A percentile compares a stretch with the other conserved stretches of the same genome.
Conservation (phyloP, 2,888 invertebrate species). For the Andrena fulva region DNA sequence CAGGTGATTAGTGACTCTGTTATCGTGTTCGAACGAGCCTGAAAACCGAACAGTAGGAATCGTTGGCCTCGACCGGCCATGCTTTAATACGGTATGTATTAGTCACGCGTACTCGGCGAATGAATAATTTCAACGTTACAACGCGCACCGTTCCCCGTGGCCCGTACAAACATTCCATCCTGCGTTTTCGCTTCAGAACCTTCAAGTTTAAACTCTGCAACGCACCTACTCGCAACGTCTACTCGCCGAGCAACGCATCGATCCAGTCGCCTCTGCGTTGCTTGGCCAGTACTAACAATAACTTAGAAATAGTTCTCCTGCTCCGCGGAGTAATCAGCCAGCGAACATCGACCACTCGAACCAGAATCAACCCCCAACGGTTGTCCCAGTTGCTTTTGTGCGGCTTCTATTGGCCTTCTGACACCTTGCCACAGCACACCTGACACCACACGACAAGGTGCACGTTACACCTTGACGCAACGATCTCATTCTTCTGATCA, state of each 20-base stretch:
- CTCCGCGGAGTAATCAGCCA: conserved; percentile 30
- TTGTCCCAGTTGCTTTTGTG: conserved; percentile 66
- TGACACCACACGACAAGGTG: conserved; percentile 3
- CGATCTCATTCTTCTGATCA: conserved; percentile 1
- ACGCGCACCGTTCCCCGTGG: conserved; percentile 32
- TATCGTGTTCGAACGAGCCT: conserved; percentile 25
- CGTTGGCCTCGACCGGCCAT: conserved; percentile 51
- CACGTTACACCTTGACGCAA: conserved; percentile 1
- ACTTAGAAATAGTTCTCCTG: conserved; percentile 13
- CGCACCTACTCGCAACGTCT: not conserved
- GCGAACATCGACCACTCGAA: conserved; percentile 37
- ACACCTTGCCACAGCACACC: conserved; percentile 16
- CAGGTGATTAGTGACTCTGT: conserved; percentile 5
- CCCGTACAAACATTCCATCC: conserved; percentile 34
- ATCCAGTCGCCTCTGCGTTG: not conserved
- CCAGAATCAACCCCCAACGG: conserved; percentile 53
- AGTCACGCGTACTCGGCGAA: conserved; percentile 49
- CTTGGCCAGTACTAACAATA: not conserved
- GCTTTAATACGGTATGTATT: conserved; percentile 42
- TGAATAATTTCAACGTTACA: conserved; percentile 61
- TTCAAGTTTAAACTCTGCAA: conserved; percentile 2
- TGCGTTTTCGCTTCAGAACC: conserved; percentile 33
- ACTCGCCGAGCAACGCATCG: conserved; percentile 32
- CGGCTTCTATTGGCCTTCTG: conserved; percentile 58
- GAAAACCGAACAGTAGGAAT: conserved; percentile 45